Evolutionary conservation across 37 sponge, comb jelly and placozoan species (phyloP).

Genomic region (Eunapius fragilis): DNA sequence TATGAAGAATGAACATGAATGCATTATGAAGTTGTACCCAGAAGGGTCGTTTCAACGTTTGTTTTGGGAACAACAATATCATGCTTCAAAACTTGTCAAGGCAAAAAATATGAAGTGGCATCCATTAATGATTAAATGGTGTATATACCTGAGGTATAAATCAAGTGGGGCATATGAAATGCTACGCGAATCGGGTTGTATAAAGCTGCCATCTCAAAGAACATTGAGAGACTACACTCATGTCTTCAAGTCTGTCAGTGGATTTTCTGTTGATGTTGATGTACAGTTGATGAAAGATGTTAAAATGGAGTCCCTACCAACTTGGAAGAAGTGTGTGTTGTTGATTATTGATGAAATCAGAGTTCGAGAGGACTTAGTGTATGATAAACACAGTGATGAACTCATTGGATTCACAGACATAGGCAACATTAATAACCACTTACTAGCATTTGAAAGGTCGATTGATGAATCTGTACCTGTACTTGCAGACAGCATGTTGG

Average conservation of each 20-base stretch:
- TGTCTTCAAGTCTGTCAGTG: not conserved
- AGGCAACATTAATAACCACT: conserved; percentile 9
- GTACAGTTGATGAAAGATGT: conserved; percentile 14
- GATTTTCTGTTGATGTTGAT: conserved; percentile 42
- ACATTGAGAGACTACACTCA: conserved; percentile 53
- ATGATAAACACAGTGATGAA: conserved; percentile 25
- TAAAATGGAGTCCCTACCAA: not conserved
- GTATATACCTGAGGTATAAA: conserved; percentile 21
- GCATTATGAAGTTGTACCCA: not conserved
- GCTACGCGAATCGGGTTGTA: conserved; percentile 21
- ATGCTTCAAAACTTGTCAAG: not conserved
- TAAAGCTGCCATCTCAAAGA: conserved; percentile 44
- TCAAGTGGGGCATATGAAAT: conserved; percentile 42
- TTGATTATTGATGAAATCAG: conserved; percentile 36
- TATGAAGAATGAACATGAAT: conserved; percentile 1
- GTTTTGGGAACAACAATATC: conserved; percentile 28
- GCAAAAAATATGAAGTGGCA: conserved; percentile 35
- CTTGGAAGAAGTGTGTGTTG: conserved; percentile 8
- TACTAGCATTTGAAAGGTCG: conserved; percentile 14
- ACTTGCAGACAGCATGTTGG: too few species aligned
- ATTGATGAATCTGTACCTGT: too few species aligned
- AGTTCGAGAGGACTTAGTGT: conserved; percentile 25
- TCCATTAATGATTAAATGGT: conserved; percentile 55
- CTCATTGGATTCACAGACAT: conserved; percentile 15
- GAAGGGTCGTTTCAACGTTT: conserved; percentile 13